These are phyloP conservation scores for Lasioglossum figueresi DNA, from an alignment of 2,888 invertebrate species.

Conservation along the genomic window DNA sequence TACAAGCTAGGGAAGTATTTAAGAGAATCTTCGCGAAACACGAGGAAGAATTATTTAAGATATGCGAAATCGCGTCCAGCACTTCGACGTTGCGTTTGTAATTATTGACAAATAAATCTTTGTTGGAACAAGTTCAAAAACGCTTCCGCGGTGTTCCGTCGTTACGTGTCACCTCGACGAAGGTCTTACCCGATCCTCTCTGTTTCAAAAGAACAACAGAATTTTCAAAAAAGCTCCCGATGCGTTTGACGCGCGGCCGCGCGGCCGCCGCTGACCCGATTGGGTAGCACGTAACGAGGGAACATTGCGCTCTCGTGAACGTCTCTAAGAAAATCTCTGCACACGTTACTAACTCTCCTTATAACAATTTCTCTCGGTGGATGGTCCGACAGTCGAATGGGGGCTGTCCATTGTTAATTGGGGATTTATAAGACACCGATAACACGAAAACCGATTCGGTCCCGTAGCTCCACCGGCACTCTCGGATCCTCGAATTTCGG, in stretches of 20 bases:
- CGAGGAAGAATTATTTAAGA: constrained; percentile 6
- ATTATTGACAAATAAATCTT: constrained; percentile 23
- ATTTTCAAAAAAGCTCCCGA: not conserved
- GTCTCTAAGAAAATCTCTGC: not conserved
- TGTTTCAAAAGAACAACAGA: not conserved
- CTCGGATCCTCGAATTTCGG: not conserved
- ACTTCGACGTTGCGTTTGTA: constrained; percentile 20
- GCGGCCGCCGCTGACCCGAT: too few species aligned
- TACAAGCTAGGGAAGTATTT: constrained; percentile 7
- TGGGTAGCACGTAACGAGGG: not conserved
- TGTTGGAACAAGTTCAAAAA: constrained; percentile 3
- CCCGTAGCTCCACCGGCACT: not conserved
- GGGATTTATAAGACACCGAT: not conserved
- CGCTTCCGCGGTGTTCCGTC: not conserved
- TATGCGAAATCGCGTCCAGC: constrained; percentile 8
- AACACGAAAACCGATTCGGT: not conserved
- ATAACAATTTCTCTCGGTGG: not conserved
- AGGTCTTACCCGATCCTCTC: not conserved
- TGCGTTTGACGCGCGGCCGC: too few species aligned
- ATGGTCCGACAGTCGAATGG: not conserved
- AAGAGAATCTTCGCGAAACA: not conserved
- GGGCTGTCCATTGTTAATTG: not conserved
- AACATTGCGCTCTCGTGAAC: not conserved
- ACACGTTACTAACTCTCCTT: constrained; percentile 9
- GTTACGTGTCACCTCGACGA: constrained; percentile 5